Evolutionary conservation across 2,888 invertebrate species (phyloP).

Genomic region (Gymnoscelis rufifasciata): DNA sequence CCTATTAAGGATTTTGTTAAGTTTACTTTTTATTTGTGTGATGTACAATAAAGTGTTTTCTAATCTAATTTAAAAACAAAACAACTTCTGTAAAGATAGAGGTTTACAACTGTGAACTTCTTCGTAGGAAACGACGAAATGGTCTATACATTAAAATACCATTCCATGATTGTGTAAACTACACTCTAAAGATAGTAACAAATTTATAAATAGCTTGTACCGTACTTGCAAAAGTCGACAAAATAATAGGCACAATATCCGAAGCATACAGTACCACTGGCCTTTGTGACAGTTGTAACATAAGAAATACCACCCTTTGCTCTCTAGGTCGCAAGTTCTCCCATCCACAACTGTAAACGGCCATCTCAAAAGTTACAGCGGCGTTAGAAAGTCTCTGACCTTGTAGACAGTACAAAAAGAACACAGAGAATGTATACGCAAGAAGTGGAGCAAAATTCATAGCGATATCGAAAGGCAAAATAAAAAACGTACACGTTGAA

Average conservation of each 20-base stretch:
- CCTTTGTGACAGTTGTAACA: constrained; percentile 40
- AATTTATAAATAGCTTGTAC: constrained; percentile 45
- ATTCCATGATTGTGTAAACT: too few species aligned
- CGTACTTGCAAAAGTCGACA: constrained; percentile 39
- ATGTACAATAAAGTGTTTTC: too few species aligned
- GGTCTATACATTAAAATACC: too few species aligned
- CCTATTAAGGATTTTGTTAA: too few species aligned
- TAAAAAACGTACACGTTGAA: constrained; percentile 38
- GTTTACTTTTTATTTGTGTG: too few species aligned
- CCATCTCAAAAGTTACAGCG: constrained; percentile 38
- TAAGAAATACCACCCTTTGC: constrained; percentile 35
- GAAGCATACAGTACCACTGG: constrained; percentile 39
- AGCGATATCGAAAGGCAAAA: constrained; percentile 36
- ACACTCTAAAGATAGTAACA: constrained; percentile 38
- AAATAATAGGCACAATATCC: constrained; percentile 38
- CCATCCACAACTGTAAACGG: constrained; percentile 45
- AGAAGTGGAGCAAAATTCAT: constrained; percentile 36
- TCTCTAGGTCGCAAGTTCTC: constrained; percentile 35
- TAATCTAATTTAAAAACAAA: too few species aligned
- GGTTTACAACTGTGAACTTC: too few species aligned
- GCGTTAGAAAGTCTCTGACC: constrained; percentile 44
- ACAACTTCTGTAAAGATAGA: too few species aligned
- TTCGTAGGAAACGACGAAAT: too few species aligned
- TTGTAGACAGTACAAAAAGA: constrained; percentile 43
- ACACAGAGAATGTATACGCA: constrained; percentile 32